A percentile compares a stretch with the other conserved stretches of the same genome.
Evolutionary conservation across 2,113 vertebrate genomes (phyloP).

Genomic region (Brevimyrus niger): DNA sequence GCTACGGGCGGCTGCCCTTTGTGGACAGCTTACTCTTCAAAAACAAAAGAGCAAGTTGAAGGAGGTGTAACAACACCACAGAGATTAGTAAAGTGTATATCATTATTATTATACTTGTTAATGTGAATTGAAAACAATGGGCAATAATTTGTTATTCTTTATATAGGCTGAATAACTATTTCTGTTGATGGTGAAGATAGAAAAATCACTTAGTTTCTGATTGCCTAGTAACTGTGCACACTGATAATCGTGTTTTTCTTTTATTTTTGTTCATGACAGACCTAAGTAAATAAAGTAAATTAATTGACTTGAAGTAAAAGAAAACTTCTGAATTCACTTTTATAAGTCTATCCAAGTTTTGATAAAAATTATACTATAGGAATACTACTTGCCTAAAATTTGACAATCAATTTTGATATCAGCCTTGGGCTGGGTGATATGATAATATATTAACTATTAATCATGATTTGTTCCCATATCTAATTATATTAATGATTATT

Average conservation of each 20-base stretch:
- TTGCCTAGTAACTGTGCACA: neutral
- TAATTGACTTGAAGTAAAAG: neutral
- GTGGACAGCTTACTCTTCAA: no score
- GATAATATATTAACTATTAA: no score
- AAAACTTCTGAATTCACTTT: neutral
- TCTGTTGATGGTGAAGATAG: neutral
- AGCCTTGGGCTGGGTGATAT: no score
- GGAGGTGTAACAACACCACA: no score
- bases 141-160: neutral
- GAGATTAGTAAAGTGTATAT: no score
- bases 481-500: no score
- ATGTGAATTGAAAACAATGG: neutral
- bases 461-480: no score
- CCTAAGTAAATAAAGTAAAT: neutral
- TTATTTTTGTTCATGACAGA: neutral
- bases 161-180: neutral
- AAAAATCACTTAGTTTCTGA: neutral
- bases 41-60: no score
- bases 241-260: neutral
- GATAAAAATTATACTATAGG: neutral
- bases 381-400: neutral
- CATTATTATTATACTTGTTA: neutral
- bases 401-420: no score
- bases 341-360: neutral
- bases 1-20: no score